Conservation (phyloP, 2,113 vertebrate species). For the Paramormyrops kingsleyae region DNA sequence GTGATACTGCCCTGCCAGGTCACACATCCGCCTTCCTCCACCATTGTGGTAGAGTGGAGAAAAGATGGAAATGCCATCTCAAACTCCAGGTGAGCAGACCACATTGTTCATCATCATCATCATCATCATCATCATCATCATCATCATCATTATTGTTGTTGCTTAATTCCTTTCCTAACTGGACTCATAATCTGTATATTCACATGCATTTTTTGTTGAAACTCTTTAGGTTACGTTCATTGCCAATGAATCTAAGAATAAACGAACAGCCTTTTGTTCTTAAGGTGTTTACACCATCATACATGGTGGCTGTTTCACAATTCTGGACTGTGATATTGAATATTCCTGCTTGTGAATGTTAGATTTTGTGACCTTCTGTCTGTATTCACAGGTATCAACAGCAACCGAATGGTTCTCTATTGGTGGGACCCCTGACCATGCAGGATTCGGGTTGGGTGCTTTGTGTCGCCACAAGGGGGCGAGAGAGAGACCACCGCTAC, state of each 20-base stretch:
- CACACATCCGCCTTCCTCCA: conserved; percentile 49
- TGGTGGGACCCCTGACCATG: conserved; percentile 61
- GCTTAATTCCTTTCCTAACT: not conserved
- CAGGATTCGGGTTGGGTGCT: conserved; percentile 73
- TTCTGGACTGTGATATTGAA: not conserved
- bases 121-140: too few species aligned
- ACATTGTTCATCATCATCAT: not conserved
- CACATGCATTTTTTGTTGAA: not conserved
- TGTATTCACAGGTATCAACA: conserved; percentile 63
- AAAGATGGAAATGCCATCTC: conserved; percentile 65
- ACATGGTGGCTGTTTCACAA: not conserved
- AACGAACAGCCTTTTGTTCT: not conserved
- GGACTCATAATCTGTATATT: not conserved
- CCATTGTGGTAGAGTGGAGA: conserved; percentile 69
- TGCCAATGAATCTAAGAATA: not conserved
- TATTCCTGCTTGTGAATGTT: not conserved
- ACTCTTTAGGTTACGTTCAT: not conserved
- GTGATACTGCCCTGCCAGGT: conserved; percentile 74
- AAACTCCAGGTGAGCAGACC: conserved; percentile 64
- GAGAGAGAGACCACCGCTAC: conserved; percentile 58
- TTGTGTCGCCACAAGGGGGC: conserved; percentile 62
- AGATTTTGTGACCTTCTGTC: not conserved
- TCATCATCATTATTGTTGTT: not conserved
- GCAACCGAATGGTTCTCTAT: conserved; percentile 75
- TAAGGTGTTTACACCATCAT: not conserved